Evolutionary conservation across 1,140 invertebrate genomes (phyloP).

Genomic region (Latrodectus geometricus): DNA sequence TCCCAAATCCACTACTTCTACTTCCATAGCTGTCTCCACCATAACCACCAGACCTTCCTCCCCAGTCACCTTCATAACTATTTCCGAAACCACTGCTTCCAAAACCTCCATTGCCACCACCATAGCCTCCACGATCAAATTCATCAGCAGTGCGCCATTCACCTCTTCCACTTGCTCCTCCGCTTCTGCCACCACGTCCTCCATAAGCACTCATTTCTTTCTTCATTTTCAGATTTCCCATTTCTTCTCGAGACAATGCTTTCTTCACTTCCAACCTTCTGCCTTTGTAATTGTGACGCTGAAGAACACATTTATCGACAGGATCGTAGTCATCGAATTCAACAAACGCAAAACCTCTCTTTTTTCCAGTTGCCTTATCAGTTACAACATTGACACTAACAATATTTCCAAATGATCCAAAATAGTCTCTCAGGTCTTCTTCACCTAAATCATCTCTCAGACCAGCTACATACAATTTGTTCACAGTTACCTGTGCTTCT

Average conservation of each 20-base stretch:
- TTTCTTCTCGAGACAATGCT: slow-evolving; percentile 71
- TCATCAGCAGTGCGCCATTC: slow-evolving; percentile 53
- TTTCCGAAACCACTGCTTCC: neutral
- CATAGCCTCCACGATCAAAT: slow-evolving; percentile 38
- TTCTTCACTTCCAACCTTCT: slow-evolving; percentile 72
- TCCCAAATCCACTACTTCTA: neutral
- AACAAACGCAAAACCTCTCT: slow-evolving; percentile 94
- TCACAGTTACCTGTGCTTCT: slow-evolving; percentile 92
- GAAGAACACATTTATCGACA: slow-evolving; percentile 89
- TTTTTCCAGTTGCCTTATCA: slow-evolving; percentile 87
- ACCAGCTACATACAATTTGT: slow-evolving; percentile 94
- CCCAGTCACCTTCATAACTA: neutral
- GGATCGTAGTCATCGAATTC: slow-evolving; percentile 97
- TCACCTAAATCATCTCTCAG: slow-evolving; percentile 89
- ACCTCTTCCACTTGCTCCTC: slow-evolving; percentile 30
- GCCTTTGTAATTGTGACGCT: slow-evolving; percentile 69
- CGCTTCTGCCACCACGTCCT: slow-evolving; percentile 49
- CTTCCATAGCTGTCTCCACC: slow-evolving; percentile 19
- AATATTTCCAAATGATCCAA: slow-evolving; percentile 84
- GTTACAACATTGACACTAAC: slow-evolving; percentile 87
- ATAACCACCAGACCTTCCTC: slow-evolving; percentile 6
- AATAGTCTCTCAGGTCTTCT: slow-evolving; percentile 86
- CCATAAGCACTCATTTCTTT: slow-evolving; percentile 60
- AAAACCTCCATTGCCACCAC: neutral
- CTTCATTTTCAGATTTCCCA: slow-evolving; percentile 65